Evolutionary conservation across 2,113 vertebrate species (phyloP).

Genomic region (Mastomys natalensis): DNA sequence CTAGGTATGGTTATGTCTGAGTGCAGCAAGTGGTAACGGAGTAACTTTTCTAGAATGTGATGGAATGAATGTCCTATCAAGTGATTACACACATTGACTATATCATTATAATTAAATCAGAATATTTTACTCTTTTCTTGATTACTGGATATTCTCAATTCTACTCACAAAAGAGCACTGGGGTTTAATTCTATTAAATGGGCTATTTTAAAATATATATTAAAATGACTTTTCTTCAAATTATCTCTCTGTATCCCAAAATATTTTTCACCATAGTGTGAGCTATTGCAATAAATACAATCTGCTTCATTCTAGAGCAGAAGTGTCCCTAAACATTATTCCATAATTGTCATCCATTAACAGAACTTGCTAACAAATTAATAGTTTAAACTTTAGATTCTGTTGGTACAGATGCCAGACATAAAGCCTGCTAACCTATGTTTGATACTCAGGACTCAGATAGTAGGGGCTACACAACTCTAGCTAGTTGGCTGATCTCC

Average conservation of each 20-base stretch:
- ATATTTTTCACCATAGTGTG: conserved; percentile 3
- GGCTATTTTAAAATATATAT: background rate
- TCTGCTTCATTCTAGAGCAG: background rate
- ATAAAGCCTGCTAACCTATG: background rate
- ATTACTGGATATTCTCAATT: background rate
- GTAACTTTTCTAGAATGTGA: conserved; percentile 31
- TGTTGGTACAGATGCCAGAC: too few species aligned
- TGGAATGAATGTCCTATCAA: background rate
- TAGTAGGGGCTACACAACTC: rapidly evolving
- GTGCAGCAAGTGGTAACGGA: background rate
- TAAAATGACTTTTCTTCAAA: conserved; percentile 42
- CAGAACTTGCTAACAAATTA: background rate
- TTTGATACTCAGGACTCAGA: background rate
- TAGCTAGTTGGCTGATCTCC: too few species aligned
- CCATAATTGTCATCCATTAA: background rate
- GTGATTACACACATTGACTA: background rate
- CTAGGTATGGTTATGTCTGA: background rate
- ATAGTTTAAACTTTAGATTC: background rate
- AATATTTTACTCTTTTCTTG: background rate
- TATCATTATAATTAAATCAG: conserved; percentile 19
- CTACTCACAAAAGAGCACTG: background rate
- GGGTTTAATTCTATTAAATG: background rate
- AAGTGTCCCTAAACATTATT: background rate
- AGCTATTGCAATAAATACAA: conserved; percentile 40
- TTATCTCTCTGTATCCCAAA: background rate